phyloP scores from a whole-genome alignment of 2,113 vertebrate genomes.

The Sakesphorus luctuosus region DNA sequence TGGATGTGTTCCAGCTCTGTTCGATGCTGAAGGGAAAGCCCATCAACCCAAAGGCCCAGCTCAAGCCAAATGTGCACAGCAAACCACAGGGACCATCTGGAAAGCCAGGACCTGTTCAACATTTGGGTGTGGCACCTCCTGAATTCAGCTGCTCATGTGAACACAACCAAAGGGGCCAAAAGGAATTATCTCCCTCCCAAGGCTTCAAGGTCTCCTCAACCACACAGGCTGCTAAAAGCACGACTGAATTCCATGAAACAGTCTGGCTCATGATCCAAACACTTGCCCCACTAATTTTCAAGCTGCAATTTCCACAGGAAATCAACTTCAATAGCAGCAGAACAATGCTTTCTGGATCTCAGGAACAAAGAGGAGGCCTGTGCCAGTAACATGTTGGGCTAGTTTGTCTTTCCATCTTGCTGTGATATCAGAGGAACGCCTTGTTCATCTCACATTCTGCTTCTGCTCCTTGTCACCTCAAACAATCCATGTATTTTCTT shows the following conservation, averaged over 20 bases:
- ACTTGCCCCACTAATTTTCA: background rate
- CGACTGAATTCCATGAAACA: background rate
- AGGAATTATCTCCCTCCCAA: background rate
- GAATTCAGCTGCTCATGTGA: background rate
- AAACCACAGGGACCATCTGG: background rate
- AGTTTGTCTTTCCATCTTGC: background rate
- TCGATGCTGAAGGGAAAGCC: background rate
- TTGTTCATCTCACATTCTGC: background rate
- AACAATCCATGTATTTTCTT: background rate
- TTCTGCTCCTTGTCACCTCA: background rate
- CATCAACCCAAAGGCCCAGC: background rate
- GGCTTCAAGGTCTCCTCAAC: background rate
- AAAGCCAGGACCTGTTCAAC: background rate
- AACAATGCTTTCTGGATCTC: background rate
- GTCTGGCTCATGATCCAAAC: accelerated
- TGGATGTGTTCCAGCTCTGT: background rate
- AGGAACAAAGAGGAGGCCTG: background rate
- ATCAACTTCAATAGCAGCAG: background rate
- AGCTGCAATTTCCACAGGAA: background rate
- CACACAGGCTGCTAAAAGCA: background rate
- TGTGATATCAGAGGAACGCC: background rate
- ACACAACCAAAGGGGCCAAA: background rate
- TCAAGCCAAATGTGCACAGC: background rate
- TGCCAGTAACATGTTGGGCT: background rate
- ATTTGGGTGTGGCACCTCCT: background rate